Base-by-base conservation (phyloP, 2,113 vertebrate species). In the Tyrannus savana region DNA sequence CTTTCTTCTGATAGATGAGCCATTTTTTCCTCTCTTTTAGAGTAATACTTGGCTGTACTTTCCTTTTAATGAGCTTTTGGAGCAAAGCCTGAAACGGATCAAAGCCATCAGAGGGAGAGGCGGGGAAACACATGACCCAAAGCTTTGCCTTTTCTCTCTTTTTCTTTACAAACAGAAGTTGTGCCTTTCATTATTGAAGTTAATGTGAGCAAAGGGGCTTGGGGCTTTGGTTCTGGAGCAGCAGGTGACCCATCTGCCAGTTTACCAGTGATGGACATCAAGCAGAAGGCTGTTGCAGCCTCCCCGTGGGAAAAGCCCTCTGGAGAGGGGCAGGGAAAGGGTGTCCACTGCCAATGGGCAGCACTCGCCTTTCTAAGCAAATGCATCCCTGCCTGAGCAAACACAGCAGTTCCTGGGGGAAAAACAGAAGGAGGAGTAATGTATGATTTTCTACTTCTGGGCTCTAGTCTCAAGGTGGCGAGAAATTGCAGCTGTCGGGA, bases 21-120 rank as follows among this genome's bases (percentile, higher is more conserved):
- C 66, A 30, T 69, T 76, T 95, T 93, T 69, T 41, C 69, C 66
- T 79, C 91, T 96, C 79, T 94, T 96, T 95, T 83, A 73, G 67
- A 88, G 92, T 85, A 84, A 94, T 74, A 64, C 41, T 94, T 94
- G 93, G 72, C 94, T 94, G 84, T 83, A 80, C 95, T 97, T 97
- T 91, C 87, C 75, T 97, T 94, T 93, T 95, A 98, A 97, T 96
- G 96, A 97, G 91, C 73, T 85, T 95, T 96, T 97, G 97, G 95
- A 95, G 35, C 44, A 44, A 84, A 79, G 89, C 97, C 95, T 75
- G 82, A 93, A 79, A 50, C 63, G 74, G 87, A 93, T 95, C 96
- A 95, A 97, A 98, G 93, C 41, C 85, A 73, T 21, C 35, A 77
- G 47, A 79, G 67, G 12, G 49, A 58, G 74, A 46, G 52, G 31